These are phyloP conservation scores for Phoxinus phoxinus DNA, from an alignment of 2,113 vertebrate species.

Conservation along the genomic window DNA sequence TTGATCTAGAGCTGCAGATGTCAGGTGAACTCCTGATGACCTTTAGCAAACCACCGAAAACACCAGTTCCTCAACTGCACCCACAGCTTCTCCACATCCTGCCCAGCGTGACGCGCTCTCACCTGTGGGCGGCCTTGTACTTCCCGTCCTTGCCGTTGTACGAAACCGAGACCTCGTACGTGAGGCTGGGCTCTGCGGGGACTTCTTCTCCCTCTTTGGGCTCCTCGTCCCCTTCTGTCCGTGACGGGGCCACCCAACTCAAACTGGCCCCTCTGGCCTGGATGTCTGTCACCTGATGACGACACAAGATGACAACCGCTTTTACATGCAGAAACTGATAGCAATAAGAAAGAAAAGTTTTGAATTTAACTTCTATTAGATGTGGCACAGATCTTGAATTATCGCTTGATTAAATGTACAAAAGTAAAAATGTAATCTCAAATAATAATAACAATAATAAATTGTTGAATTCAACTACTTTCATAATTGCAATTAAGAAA, in stretches of 20 bases:
- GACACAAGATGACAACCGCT: neutral
- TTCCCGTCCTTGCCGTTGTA: conserved; percentile 89
- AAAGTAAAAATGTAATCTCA: too few species aligned
- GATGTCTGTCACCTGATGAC: conserved; percentile 85
- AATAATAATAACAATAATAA: neutral
- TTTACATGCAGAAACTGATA: neutral
- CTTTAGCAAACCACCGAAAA: conserved; percentile 20
- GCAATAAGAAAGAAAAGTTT: neutral
- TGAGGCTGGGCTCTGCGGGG: conserved; percentile 73
- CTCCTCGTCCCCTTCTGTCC: conserved; percentile 71
- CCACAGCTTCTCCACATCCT: neutral
- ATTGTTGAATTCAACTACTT: neutral
- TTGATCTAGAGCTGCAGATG: neutral
- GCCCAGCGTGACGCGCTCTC: conserved; percentile 48
- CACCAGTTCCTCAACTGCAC: neutral
- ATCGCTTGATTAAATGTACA: neutral
- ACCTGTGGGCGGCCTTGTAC: conserved; percentile 86
- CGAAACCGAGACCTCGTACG: conserved; percentile 87
- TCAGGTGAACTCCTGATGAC: neutral
- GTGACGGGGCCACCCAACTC: conserved; percentile 84
- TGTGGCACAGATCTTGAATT: neutral
- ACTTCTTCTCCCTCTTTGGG: conserved; percentile 61
- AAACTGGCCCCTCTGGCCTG: conserved; percentile 82
- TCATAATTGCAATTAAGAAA: neutral
- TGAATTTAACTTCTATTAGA: too few species aligned